A percentile compares a stretch with the other conserved stretches of the same genome.
Evolutionary conservation across 2,888 invertebrate species (phyloP).

Genomic region (Callinectes sapidus): DNA sequence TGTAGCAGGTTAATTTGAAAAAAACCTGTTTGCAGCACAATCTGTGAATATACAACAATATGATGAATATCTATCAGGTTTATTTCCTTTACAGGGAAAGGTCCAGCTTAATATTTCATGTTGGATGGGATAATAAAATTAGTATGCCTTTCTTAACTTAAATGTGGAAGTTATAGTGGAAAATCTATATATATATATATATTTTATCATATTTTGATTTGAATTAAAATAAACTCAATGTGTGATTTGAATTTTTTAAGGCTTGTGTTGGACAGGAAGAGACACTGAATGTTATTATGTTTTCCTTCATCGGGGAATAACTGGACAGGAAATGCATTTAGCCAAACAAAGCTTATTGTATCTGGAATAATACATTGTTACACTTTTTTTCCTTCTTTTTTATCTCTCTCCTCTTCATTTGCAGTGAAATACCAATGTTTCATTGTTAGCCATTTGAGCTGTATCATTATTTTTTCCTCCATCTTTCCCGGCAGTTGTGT

Average conservation of each 20-base stretch:
- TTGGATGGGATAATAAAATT: neutral
- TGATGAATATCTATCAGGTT: neutral
- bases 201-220: too few relatives aligned
- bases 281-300: neutral
- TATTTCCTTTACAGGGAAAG: neutral
- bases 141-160: neutral
- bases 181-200: too few relatives aligned
- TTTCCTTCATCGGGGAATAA: neutral
- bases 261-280: neutral
- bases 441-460: neutral
- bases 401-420: neutral
- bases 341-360: conserved; percentile 28
- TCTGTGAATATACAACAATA: neutral
- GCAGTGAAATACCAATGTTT: neutral
- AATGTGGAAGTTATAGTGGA: neutral
- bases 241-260: neutral
- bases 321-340: conserved; percentile 28
- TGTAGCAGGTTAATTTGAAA: neutral
- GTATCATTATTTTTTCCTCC: neutral
- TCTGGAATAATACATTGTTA: conserved; percentile 10
- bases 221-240: neutral
- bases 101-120: neutral
- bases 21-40: neutral
- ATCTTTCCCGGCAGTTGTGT: neutral
- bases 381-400: neutral